phyloP scores from a whole-genome alignment of 2,113 vertebrate genomes.

The Arenaria interpres region DNA sequence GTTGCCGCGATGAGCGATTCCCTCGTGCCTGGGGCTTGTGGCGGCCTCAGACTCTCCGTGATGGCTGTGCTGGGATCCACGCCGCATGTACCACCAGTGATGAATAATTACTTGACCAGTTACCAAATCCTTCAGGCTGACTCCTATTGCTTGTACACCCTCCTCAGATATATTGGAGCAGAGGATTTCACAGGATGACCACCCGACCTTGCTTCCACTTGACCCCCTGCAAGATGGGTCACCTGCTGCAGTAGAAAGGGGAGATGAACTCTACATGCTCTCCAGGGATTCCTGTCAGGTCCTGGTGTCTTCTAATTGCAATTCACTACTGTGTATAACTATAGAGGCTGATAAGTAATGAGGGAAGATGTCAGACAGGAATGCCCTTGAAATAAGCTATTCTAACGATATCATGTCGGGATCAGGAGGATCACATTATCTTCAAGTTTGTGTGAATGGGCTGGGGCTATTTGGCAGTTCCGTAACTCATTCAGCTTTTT shows the following conservation, averaged over 20 bases:
- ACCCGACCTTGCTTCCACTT: background rate
- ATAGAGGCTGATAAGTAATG: background rate
- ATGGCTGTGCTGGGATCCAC: background rate
- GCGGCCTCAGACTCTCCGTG: background rate
- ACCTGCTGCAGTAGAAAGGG: background rate
- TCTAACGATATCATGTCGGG: rapidly evolving
- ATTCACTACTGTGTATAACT: background rate
- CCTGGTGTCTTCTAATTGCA: background rate
- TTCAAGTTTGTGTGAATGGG: conserved; percentile 15
- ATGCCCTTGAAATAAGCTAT: conserved; percentile 9
- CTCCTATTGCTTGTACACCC: background rate
- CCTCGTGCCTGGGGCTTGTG: background rate
- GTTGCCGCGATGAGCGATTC: rapidly evolving
- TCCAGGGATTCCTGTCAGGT: background rate
- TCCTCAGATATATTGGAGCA: background rate
- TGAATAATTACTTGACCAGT: background rate
- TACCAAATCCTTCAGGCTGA: background rate
- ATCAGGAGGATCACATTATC: background rate
- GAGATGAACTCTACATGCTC: background rate
- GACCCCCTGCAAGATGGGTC: background rate
- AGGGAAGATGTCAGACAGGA: background rate
- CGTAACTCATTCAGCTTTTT: conserved; percentile 28
- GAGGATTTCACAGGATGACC: background rate
- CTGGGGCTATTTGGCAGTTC: background rate
- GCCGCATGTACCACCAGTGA: background rate